Evolutionary conservation across 2,113 vertebrate species (phyloP), one percentile per base, ranked within the genome.

Genomic region (Rhabdomys dilectus): DNA sequence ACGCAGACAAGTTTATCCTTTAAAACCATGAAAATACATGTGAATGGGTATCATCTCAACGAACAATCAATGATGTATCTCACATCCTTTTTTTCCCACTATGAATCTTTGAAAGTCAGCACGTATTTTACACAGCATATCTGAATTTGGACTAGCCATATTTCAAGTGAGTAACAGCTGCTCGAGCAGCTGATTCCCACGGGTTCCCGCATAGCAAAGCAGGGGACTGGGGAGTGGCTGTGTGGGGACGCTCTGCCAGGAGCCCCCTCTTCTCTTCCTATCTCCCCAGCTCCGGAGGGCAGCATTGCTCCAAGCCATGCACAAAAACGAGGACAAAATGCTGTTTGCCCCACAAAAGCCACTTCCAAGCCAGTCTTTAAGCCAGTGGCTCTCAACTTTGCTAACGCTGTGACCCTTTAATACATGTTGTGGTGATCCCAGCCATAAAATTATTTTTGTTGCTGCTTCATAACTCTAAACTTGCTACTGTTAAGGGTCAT

Each of bases 11-110:
- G 53, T 78, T 24, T 62, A n/a, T 68, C 75, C 91, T 80, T 68
- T n/a, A 94, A 84, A 96, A 87, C 7, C 36, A 88, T 78, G 53
- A 58, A 88, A 81, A 89, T 72, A 94, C 53, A 64, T 39, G 29
- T 24, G 45, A 84, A 75, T 5, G 31, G 19, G 58, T 68, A 45
- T 85, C 56, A 86, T 58, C 22, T 76, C 42, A 64, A 66, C 7
- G 75, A 39, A 58, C 56, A 92, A n/a, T 48, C 80, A 78, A 70
- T 70, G 73, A 68, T 26, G 39, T 70, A 66, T 19, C 66, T 72
- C 58, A 16, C 78, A 66, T 84, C n/a, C n/a, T 62, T 94, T 84
- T 73, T 78, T 73, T 24, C 4, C 12, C 58, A 91, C 42, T 66
- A 80, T 29, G 60, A 89, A 84, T 84, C 62, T 88, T 90, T 29